These are phyloP conservation scores for Zootermopsis nevadensis DNA, from an alignment of 2,888 invertebrate species.

Conservation along the genomic window DNA sequence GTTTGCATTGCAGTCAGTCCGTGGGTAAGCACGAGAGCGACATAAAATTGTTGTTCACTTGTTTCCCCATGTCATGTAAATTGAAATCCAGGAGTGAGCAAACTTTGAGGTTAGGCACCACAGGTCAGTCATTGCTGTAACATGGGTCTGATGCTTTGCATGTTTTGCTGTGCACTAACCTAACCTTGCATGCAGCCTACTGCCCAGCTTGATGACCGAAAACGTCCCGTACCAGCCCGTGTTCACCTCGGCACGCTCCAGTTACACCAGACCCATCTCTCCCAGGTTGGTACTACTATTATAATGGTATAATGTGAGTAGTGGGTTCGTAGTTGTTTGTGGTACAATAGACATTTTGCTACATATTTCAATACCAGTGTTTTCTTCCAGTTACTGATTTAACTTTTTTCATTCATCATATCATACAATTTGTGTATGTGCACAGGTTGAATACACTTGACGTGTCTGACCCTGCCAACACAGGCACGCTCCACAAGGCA, in stretches of 20 bases:
- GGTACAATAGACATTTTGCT: no score
- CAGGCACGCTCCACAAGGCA: conserved; percentile 55
- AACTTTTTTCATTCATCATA: neutral
- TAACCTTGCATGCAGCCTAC: conserved; percentile 5
- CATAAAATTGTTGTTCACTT: no score
- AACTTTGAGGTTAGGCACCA: no score
- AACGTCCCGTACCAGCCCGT: conserved; percentile 24
- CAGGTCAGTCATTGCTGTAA: no score
- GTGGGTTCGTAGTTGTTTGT: no score
- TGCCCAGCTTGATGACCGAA: neutral
- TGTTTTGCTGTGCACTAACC: neutral
- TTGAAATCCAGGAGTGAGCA: no score
- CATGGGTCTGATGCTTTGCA: no score
- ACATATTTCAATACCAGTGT: neutral
- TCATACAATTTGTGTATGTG: no score
- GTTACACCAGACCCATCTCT: neutral
- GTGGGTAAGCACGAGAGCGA: no score
- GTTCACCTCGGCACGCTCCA: conserved; percentile 14
- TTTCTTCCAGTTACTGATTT: neutral
- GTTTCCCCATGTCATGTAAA: no score
- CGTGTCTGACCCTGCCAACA: conserved; percentile 9
- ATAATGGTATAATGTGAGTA: neutral
- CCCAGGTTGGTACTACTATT: conserved; percentile 14
- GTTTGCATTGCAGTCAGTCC: no score
- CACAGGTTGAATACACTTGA: conserved; percentile 46